Base-by-base conservation (phyloP, 2,888 invertebrate genomes). In the Abrostola tripartita region DNA sequence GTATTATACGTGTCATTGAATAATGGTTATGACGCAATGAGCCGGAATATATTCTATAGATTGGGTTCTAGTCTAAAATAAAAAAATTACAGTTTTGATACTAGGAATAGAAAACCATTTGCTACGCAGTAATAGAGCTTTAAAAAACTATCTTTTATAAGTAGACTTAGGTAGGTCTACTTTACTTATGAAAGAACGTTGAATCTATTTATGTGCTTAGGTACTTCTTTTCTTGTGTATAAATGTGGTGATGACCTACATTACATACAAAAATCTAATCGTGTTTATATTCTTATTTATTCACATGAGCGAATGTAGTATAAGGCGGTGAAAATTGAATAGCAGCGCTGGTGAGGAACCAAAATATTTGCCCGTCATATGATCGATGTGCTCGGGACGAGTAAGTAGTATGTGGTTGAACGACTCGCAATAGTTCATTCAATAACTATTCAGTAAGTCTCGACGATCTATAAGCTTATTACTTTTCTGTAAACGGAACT, bases 371-470 rank as follows among this genome's bases (percentile, higher is more conserved):
- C 72, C 58, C 52, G 71, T 78, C 65, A 71, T 56, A 61, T 81
- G 82, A 82, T 82, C 71, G 82, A 82, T 82, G 78, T 69, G 55
- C 59, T 63, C 51, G 49, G 41, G 51, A 56, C 65, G 62, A 69
- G 58, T 60, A 66, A 72, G 70, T 62, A 65, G 49, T 57, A 44
- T 58, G 55, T 57, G 68, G 54, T 61, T 57, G 61, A 42, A 55
- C 55, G 57, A 52, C 44, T 40, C 66, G 50, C 63, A 74, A 78
- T 69, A 58, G 56, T 60, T 62, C 60, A 40, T 67, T 54, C 62
- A 68, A 65, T 66, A 68, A 64, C 57, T 63, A 64, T 68, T 61
- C 61, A 62, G 61, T 64, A 65, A 49, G 54, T 64, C 51, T 47
- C 52, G 14, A 37, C 53, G 49, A 65, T 54, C 38, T 57, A 47